Conservation (phyloP, 2,797 vertebrate species). For the Enteromius argenteus region DNA sequence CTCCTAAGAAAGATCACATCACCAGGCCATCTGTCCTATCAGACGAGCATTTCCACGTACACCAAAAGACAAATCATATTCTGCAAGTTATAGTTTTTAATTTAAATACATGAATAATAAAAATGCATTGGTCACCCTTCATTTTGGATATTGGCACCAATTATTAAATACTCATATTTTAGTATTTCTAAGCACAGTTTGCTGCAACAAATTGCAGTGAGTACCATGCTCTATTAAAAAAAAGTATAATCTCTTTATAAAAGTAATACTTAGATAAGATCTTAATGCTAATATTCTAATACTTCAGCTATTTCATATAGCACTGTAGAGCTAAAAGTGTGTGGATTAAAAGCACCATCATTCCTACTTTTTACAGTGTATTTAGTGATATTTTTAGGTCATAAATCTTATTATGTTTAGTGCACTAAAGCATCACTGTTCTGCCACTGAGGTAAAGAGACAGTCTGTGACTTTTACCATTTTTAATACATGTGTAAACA, state of each 20-base stretch:
- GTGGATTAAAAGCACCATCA: neutral
- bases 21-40: neutral
- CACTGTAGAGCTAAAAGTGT: conserved; percentile 2
- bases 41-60: neutral
- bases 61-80: neutral
- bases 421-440: neutral
- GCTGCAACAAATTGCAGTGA: neutral
- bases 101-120: neutral
- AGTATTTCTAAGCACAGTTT: neutral
- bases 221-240: neutral
- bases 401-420: conserved; percentile 6
- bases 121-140: neutral
- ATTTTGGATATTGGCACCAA: neutral
- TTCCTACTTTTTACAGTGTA: neutral
- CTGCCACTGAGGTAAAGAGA: neutral
- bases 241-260: neutral
- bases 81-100: neutral
- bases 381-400: neutral
- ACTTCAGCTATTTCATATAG: neutral
- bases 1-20: neutral
- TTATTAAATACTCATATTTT: neutral
- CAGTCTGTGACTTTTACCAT: neutral
- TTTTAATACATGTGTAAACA: neutral
- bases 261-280: neutral
- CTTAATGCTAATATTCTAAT: neutral